Percentiles rank a stretch among this genome's conserved stretches.
Conservation (phyloP, 2,888 invertebrate genomes). For the Ophraella communa region DNA sequence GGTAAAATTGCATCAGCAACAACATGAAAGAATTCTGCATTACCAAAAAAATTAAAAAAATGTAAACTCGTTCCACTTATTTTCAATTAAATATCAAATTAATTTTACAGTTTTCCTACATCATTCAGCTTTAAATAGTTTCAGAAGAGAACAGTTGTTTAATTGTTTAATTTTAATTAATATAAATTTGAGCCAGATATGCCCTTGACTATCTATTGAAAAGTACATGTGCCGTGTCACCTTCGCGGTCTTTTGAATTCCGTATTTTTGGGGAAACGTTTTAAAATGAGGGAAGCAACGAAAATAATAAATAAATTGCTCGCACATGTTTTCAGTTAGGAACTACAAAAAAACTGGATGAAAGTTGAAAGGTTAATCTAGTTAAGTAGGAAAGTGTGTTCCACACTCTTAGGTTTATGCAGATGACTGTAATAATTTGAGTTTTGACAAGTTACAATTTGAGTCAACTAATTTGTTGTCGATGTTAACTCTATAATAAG, state of each 20-base stretch:
- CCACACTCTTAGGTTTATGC: slow-evolving; percentile 30
- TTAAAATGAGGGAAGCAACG: slow-evolving; percentile 42
- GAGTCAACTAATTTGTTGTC: background rate
- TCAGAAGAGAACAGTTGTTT: background rate
- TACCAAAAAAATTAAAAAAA: too few species aligned
- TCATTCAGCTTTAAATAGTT: too few species aligned
- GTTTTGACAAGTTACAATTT: slow-evolving; percentile 12
- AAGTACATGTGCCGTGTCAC: slow-evolving; percentile 38
- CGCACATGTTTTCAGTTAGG: slow-evolving; percentile 40
- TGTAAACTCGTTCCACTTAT: too few species aligned
- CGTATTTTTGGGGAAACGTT: slow-evolving; percentile 40
- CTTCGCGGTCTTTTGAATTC: slow-evolving; percentile 36
- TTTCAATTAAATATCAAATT: too few species aligned
- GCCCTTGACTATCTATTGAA: slow-evolving; percentile 21
- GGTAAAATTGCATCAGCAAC: too few species aligned
- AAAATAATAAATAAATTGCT: slow-evolving; percentile 39
- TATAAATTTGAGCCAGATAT: background rate
- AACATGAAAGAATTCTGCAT: too few species aligned
- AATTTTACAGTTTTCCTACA: too few species aligned
- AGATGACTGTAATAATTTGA: slow-evolving; percentile 24
- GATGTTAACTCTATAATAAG: too few species aligned
- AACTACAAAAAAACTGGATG: slow-evolving; percentile 36
- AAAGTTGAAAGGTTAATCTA: slow-evolving; percentile 49
- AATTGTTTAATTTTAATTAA: background rate
- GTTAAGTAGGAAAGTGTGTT: slow-evolving; percentile 48